phyloP scores from a whole-genome alignment of 37 sponge, comb jelly and placozoan genomes.

The Bolinopsis microptera region DNA sequence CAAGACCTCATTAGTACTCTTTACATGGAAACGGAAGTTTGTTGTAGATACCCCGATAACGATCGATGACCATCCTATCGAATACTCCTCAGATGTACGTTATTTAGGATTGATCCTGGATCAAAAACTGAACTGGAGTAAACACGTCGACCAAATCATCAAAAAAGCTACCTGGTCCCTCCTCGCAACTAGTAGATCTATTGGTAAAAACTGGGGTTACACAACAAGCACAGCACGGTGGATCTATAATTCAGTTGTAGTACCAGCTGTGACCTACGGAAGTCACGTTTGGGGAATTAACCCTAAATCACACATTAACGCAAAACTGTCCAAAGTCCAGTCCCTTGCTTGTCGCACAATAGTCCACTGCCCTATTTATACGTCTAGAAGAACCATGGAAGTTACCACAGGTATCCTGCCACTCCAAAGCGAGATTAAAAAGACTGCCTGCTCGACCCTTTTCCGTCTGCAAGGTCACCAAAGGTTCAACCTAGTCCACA shows the following conservation, averaged over 20 bases:
- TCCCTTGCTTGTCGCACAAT: not conserved
- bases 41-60: not conserved
- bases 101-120: not conserved
- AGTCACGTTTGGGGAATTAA: not conserved
- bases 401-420: too few species aligned
- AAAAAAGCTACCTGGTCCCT: not conserved
- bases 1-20: not conserved
- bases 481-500: too few species aligned
- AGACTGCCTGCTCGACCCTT: too few species aligned
- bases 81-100: not conserved
- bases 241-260: not conserved
- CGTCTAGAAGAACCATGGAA: too few species aligned
- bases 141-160: not conserved
- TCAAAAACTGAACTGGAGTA: too few species aligned
- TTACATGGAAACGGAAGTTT: not conserved
- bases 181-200: not conserved
- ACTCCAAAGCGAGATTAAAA: too few species aligned
- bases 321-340: too few species aligned
- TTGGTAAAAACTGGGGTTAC: not conserved
- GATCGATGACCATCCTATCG: not conserved
- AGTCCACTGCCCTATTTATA: not conserved
- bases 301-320: too few species aligned
- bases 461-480: too few species aligned
- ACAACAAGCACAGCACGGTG: not conserved
- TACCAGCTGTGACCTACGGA: not conserved